Percentiles rank a stretch among this genome's conserved stretches.
Evolutionary conservation across 2,797 vertebrate species (phyloP).

Genomic region (Ptychobarbus kaznakovi): DNA sequence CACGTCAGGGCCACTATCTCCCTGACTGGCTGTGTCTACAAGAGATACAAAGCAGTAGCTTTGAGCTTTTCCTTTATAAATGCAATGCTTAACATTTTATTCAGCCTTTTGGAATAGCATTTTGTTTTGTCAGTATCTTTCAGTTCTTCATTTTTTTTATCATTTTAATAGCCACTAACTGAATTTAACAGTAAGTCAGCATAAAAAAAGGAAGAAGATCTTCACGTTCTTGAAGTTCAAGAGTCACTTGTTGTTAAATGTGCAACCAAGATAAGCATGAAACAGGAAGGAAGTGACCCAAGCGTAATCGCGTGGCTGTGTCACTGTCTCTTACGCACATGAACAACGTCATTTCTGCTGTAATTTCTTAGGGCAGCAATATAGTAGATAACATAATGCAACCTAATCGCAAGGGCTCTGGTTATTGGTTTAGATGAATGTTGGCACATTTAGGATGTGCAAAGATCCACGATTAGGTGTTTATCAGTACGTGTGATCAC

Average conservation of each 20-base stretch:
- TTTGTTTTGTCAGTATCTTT: background rate
- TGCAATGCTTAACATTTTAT: background rate
- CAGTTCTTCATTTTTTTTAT: background rate
- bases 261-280: background rate
- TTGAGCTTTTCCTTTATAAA: background rate
- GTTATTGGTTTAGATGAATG: too few species aligned
- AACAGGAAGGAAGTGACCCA: constrained; percentile 46
- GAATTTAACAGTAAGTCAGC: background rate
- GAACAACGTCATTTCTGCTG: constrained; percentile 63
- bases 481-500: background rate
- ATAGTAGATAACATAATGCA: constrained; percentile 6
- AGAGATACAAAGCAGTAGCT: background rate
- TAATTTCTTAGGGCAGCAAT: constrained; percentile 61
- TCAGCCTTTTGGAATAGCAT: background rate
- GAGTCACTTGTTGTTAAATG: background rate
- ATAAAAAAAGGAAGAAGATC: background rate
- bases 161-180: background rate
- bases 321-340: constrained; percentile 35
- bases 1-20: constrained; percentile 67
- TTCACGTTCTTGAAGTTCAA: background rate
- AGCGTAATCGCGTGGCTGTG: constrained; percentile 45
- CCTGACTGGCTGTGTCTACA: constrained; percentile 60
- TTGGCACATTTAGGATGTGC: background rate
- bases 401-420: background rate
- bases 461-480: background rate